Conservation (phyloP, 92 coral and sea anemone genomes). For the Bergia puertoricense region DNA sequence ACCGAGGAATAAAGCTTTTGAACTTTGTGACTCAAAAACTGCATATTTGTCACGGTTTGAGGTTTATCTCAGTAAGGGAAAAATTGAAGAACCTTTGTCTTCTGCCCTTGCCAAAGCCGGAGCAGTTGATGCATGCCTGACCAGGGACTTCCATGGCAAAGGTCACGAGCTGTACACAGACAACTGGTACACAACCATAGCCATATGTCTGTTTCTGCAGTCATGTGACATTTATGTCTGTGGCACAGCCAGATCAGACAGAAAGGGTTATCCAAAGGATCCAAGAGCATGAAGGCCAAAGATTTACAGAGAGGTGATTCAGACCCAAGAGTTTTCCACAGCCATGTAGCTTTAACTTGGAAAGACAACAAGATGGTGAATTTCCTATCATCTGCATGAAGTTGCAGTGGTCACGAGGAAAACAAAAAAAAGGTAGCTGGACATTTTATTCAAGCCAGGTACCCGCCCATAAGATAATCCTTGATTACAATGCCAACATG, state of each 20-base stretch:
- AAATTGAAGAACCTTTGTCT: no score
- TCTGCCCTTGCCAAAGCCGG: no score
- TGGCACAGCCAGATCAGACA: constrained; percentile 49
- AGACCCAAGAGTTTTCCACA: constrained; percentile 32
- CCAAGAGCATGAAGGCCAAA: constrained; percentile 34
- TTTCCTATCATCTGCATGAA: constrained; percentile 48
- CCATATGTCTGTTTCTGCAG: constrained; percentile 35
- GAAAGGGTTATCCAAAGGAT: constrained; percentile 28
- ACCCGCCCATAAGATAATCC: constrained; percentile 31
- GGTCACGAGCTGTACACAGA: not conserved
- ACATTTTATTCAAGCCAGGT: not conserved
- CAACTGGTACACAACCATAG: constrained; percentile 52
- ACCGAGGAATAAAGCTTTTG: no score
- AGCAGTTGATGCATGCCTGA: no score
- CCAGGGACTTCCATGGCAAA: no score
- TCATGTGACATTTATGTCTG: constrained; percentile 40
- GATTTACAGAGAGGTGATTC: constrained; percentile 40
- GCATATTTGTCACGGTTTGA: no score
- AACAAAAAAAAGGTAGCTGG: not conserved
- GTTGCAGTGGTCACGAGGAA: constrained; percentile 44
- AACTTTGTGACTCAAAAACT: no score
- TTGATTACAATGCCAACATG: constrained; percentile 51
- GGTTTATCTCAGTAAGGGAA: no score
- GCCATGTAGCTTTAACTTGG: constrained; percentile 52
- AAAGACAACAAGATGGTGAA: constrained; percentile 50